Evolutionary conservation across 2,797 vertebrate species (phyloP), one percentile per base, ranked within the genome.

Genomic region (Amphiprion clarkii): DNA sequence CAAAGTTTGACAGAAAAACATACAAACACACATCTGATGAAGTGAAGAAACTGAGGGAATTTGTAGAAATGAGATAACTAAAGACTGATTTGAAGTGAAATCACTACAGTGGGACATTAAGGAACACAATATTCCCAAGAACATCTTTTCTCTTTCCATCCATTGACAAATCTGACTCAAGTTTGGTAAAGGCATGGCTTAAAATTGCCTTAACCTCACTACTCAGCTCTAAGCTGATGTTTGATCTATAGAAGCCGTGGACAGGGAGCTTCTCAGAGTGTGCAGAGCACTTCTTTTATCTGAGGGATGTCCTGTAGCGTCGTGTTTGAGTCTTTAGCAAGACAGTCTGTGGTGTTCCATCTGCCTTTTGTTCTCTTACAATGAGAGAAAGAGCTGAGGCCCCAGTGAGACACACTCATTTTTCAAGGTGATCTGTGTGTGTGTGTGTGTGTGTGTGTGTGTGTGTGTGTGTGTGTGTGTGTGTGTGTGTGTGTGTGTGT

Each of bases 321-420:
- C 57, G 52, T 68, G 57, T 69, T 79, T 57, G 58, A 39, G 14
- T 71, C 27, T 57, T 53, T 60, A 33, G 33, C 39, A 67, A 70
- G 64, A 59, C 9, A 7, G 62, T 67, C 53, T 79, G 67, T 79
- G 48, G 54, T 77, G 49, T 56, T 70, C 81, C 85, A 83, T 91
- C 85, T 88, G 86, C 68, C 90, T 86, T 94, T 93, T 94, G 91
- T 94, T 93, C 69, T 21, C 27, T 60, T 78, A 93, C 92, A 93
- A 92, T 90, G 86, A 83, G 55, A 87, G 74, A 88, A 89, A 84
- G 81, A 82, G 66, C 70, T 21, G 49, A 25, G 82, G 76, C 73
- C 88, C 80, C 74, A 56, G 27, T 73, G 60, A 83, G 62, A 77
- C 69, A 51, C 59, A 78, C 80, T 82, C 87, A 86, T 79, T 86